Conservation (phyloP, 1,140 invertebrate genomes). For the Diorhabda sublineata region DNA sequence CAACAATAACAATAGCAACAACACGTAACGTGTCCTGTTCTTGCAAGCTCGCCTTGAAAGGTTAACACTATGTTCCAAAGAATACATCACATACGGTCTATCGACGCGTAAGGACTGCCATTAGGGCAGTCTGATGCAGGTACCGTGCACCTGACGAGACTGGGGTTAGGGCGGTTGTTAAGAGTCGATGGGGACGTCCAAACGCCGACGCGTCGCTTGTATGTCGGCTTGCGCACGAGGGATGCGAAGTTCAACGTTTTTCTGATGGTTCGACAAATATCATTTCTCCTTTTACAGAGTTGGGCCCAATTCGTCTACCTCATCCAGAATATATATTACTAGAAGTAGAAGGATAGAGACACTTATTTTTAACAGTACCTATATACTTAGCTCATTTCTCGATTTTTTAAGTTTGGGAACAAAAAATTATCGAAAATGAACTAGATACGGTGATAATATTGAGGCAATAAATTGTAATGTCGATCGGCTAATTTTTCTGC, state of each 20-base stretch:
- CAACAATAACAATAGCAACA: conserved; percentile 37
- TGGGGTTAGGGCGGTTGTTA: conserved; percentile 28
- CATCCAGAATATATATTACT: no score
- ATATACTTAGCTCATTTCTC: no score
- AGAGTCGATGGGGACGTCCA: conserved; percentile 40
- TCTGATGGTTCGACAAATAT: no score
- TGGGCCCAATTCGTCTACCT: no score
- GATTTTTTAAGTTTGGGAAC: no score
- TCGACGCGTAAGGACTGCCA: conserved; percentile 43
- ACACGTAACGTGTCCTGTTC: conserved; percentile 40
- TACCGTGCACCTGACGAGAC: conserved; percentile 38
- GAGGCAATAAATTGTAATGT: no score
- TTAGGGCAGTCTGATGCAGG: conserved; percentile 40
- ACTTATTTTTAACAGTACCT: no score
- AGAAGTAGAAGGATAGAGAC: no score
- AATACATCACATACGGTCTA: conserved; percentile 49
- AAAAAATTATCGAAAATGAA: no score
- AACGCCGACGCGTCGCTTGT: conserved; percentile 32
- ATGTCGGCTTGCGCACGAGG: conserved; percentile 15
- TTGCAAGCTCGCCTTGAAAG: conserved; percentile 53
- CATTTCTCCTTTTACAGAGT: no score
- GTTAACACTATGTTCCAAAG: conserved; percentile 54
- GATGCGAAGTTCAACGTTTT: background rate
- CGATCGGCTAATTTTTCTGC: no score
- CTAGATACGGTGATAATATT: no score